Base-by-base conservation (phyloP, 2,888 invertebrate genomes). In the Lysandra bellargus region DNA sequence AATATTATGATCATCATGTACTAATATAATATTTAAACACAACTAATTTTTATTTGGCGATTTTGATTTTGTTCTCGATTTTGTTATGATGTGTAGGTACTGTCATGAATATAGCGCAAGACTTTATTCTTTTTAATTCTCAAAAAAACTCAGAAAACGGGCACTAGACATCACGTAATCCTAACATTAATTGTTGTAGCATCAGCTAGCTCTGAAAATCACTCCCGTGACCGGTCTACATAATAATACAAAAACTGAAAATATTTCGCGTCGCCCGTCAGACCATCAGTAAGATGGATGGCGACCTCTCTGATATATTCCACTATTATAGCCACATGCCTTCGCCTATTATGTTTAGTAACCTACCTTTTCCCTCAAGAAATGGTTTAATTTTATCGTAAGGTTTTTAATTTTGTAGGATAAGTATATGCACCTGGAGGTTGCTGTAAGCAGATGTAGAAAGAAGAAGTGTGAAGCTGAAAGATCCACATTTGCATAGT, bases 231-330 rank as follows among this genome's bases (percentile, higher is more conserved):
- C 23, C 23, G 0, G 81, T 82, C 83, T 85, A 83, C 84, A 85
- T 87, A 86, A 84, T 86, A 85, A 83, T 81, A 84, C 84, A 87
- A 87, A 87, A 88, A 85, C 84, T 84, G 83, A 82, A 83, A 83
- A 87, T 87, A 89, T 88, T 87, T 84, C 6, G 82, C 83, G 82
- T 83, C 77, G 84, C 83, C 81, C 81, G 76, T 81, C 79, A 83
- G 85, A 81, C 85, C 81, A 80, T 82, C 81, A 80, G 72, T 79
- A 84, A 88, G 90, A 91, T 90, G 87, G 89, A 91, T 90, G 80
- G 80, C 85, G 82, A 85, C 79, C 83, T 80, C 80, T 84, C 82
- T 87, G 88, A 90, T 90, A 90, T 90, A 89, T 89, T 86, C 87
- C 80, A 78, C 81, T 80, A 80, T 80, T 79, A 81, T 79, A 74